Base-by-base conservation (phyloP, 2,113 vertebrate genomes). In the Aegithalos caudatus region DNA sequence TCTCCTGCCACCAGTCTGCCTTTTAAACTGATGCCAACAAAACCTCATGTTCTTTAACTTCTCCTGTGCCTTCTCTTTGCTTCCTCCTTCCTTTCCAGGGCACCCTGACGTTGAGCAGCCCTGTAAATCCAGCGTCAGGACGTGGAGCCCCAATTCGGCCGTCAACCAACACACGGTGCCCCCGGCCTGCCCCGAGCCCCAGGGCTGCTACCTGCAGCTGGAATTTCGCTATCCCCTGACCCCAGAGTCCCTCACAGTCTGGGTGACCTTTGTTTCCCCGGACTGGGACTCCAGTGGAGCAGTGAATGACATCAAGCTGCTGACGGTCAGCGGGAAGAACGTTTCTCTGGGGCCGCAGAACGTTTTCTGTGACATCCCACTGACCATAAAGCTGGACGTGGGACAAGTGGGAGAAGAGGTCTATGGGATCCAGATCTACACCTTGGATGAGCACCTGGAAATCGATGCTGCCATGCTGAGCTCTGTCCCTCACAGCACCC, bases 31-130 rank as follows among this genome's bases (percentile, higher is more conserved):
- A 37, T 81, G 48, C 57, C 40, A 65, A 1, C 42, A 72, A 35
- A 54, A 53, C 48, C 6, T 23, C 11, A 2, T 5, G 11, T 50
- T 67, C 48, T 60, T 53, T 91, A 53, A 95, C 24, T 70, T 60
- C 38, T 50, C n/a, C 58, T 86, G 12, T 72, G 35, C n/a, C 29
- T 10, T 82, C 28, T 61, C 28, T 81, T 71, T 85, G 4, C 42
- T 88, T 81, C 35, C 38, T 80, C 29, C 45, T n/a, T 82, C 91
- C 92, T 73, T 78, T 74, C 51, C 90, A 99, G 99, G 99, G n/a
- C 99, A 99, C 77, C 99, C 99, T 84, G 99, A 99, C 10, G 99
- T 99, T 64, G 99, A 99, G 94, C 99, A 99, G 94, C 98, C 98
- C 18, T 99, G 99, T 82, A 99, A 99, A 94, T 98, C 99, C 94